Evolutionary conservation across 2,113 vertebrate genomes (phyloP), one percentile per base, ranked within the genome.

Genomic region (Prietella phreatophila): DNA sequence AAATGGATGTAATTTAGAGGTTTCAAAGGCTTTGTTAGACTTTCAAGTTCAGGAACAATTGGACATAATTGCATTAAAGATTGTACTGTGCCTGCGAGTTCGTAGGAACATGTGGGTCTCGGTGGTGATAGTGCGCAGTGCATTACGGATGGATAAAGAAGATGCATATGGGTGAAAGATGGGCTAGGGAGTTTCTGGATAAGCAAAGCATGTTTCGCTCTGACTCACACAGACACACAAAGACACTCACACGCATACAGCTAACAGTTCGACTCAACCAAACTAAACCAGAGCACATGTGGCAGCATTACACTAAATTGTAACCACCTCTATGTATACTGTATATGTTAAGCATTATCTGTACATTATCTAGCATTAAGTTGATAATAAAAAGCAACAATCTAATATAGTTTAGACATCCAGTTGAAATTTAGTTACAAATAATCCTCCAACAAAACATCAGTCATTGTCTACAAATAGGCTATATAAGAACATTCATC

Each of bases 231-330:
- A 47, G 76, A 17, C 33, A 61, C 75, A 36, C 61, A 56, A 60
- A 15, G 22, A 58, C 75, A 82, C 33, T 9, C 55, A n/a, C 79
- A 50, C 30, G 13, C 61, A 73, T 53, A 36, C 71, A 86, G 55
- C 20, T 56, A 30, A 75, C 42, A 50, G 73, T 11, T 81, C 15
- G 55, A 53, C 53, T n/a, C 33, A 63, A n/a, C 30, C 65, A 30
- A 84, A 69, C 55, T 25, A n/a, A 75, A 73, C 56, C 84, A 69
- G 50, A 42, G 14, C 87, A 89, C 88, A 91, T 89, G 88, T 86
- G 80, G 50, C 65, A 85, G 76, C 50, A n/a, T 78, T 55, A 61
- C 33, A 39, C 83, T 61, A 76, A 83, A 82, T 83, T 85, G 65
- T 15, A 86, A 61, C 80, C 86, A 71, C 75, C 55, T 87, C 60